phyloP scores from a whole-genome alignment of 2,888 invertebrate genomes.

The Sphecodes monilicornis region DNA sequence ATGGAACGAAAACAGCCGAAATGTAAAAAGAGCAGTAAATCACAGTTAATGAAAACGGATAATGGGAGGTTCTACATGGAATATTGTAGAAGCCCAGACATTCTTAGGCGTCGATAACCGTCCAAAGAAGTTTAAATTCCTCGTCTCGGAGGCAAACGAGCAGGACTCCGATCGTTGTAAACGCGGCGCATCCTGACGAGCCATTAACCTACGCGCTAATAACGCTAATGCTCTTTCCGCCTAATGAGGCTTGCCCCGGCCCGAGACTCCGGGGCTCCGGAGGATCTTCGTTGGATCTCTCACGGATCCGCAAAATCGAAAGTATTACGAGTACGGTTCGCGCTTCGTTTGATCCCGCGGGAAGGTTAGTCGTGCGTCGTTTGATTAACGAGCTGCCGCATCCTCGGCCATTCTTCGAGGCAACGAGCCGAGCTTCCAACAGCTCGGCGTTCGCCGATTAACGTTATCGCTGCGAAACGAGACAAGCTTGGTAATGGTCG shows the following conservation, averaged over 20 bases:
- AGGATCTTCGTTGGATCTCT: not conserved
- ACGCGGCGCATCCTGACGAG: conserved; percentile 24
- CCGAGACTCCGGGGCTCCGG: conserved; percentile 7
- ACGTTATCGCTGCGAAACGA: conserved; percentile 13
- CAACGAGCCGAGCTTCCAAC: not conserved
- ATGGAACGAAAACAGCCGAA: not conserved
- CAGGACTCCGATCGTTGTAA: conserved; percentile 16
- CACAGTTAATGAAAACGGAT: not conserved
- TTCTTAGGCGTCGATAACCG: not conserved
- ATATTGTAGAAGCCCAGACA: not conserved
- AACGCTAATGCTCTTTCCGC: conserved; percentile 30
- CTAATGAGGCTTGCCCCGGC: conserved; percentile 43
- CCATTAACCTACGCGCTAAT: conserved; percentile 45
- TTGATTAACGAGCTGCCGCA: conserved; percentile 38
- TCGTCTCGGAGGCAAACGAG: not conserved
- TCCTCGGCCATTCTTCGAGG: conserved; percentile 28
- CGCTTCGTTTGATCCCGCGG: conserved; percentile 34
- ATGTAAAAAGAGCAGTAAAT: not conserved
- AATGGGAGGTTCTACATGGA: not conserved
- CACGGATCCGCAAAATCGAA: conserved; percentile 44
- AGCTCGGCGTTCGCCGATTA: not conserved
- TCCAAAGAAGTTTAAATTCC: not conserved
- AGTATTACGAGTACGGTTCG: conserved; percentile 42
- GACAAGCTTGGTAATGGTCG: conserved; percentile 9
- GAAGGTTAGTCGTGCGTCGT: conserved; percentile 41